Conservation (phyloP, 2,113 vertebrate species). For the Varanus komodoensis region DNA sequence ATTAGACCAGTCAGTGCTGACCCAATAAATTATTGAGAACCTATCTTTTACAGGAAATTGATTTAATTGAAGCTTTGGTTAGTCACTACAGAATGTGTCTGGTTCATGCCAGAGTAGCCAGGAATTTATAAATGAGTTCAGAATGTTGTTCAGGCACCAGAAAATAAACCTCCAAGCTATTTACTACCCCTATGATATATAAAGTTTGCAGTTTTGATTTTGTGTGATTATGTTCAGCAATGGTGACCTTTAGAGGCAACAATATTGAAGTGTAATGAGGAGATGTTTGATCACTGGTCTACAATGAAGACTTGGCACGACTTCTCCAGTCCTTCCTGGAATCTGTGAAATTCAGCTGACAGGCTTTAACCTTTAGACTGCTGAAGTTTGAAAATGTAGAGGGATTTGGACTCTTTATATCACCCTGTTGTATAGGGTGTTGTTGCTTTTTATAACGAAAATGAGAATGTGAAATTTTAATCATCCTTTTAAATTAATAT, state of each 20-base stretch:
- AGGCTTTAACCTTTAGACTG: slow-evolving; percentile 86
- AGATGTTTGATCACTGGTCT: slow-evolving; percentile 93
- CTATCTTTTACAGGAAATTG: slow-evolving; percentile 75
- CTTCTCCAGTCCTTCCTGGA: slow-evolving; percentile 80
- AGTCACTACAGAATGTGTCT: slow-evolving; percentile 63
- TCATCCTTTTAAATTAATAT: slow-evolving; percentile 51
- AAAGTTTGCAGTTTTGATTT: slow-evolving; percentile 99
- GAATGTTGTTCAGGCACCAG: slow-evolving; percentile 88
- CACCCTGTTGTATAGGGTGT: slow-evolving; percentile 75
- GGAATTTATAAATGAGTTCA: slow-evolving; percentile 86
- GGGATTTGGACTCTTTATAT: slow-evolving; percentile 81
- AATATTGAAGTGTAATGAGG: slow-evolving; percentile 99
- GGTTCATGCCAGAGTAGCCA: slow-evolving; percentile 76
- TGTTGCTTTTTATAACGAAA: background rate
- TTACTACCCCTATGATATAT: slow-evolving; percentile 98
- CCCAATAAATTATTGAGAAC: slow-evolving; percentile 73
- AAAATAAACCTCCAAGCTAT: slow-evolving; percentile 96
- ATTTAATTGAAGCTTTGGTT: slow-evolving; percentile 83
- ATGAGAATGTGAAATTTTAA: background rate
- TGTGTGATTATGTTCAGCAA: slow-evolving; percentile 99
- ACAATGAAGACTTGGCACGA: slow-evolving; percentile 88
- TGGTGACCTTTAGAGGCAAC: slow-evolving; percentile 99
- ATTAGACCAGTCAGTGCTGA: slow-evolving; percentile 67
- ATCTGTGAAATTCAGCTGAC: slow-evolving; percentile 84
- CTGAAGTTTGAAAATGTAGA: slow-evolving; percentile 76